Conservation (phyloP, 2,888 invertebrate genomes). For the Schizaphis graminum region DNA sequence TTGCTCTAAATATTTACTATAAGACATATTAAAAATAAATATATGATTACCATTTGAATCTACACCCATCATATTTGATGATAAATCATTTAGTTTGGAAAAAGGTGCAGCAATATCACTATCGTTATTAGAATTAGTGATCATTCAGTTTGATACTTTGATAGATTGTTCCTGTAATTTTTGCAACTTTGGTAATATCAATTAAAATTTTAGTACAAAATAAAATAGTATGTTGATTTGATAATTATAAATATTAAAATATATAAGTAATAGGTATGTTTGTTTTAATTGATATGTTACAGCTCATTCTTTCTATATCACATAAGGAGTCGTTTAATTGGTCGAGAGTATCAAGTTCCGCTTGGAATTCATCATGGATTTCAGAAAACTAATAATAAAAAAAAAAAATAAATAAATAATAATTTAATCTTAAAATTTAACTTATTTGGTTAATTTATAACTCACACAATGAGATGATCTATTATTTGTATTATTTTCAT, state of each 20-base stretch:
- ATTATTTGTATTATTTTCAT: slow-evolving; percentile 18
- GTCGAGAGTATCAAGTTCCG: slow-evolving; percentile 44
- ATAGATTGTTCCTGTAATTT: slow-evolving; percentile 32
- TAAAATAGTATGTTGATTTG: neutral
- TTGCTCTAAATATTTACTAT: neutral
- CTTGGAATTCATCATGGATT: slow-evolving; percentile 55
- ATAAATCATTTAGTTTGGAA: slow-evolving; percentile 43
- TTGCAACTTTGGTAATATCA: neutral
- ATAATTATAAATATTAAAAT: neutral
- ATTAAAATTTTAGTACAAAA: neutral
- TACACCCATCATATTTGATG: slow-evolving; percentile 32
- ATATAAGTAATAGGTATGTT: slow-evolving; percentile 5
- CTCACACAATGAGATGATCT: neutral
- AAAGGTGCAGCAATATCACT: neutral
- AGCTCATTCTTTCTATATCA: slow-evolving; percentile 55
- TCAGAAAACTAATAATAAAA: slow-evolving; percentile 36
- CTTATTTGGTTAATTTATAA: neutral
- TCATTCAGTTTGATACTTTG: neutral
- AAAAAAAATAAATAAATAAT: neutral
- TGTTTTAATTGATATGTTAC: neutral
- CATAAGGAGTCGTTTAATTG: slow-evolving; percentile 52
- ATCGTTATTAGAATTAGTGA: neutral
- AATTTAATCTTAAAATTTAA: neutral
- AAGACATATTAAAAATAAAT: neutral
- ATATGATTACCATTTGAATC: slow-evolving; percentile 56